Conservation (phyloP, 2,113 vertebrate genomes). For the Oriolus oriolus region DNA sequence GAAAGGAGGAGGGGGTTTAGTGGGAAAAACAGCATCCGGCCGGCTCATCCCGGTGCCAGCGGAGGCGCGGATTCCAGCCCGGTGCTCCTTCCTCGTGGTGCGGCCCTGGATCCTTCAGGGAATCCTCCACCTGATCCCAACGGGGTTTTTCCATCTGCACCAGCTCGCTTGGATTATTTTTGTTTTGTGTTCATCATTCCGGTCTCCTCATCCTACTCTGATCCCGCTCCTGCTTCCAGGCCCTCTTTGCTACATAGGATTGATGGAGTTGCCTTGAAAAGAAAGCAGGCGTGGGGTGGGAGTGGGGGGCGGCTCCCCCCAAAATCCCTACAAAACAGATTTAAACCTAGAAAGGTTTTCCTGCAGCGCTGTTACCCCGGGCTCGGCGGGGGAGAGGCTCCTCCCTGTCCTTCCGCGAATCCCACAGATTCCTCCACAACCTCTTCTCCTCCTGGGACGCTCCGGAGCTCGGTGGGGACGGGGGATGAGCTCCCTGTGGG, state of each 20-base stretch:
- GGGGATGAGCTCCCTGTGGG: background rate
- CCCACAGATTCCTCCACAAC: background rate
- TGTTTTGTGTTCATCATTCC: background rate
- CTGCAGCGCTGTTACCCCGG: background rate
- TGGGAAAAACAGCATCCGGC: background rate
- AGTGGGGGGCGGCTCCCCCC: background rate
- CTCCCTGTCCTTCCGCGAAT: background rate
- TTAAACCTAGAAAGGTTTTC: background rate
- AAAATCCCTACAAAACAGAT: background rate
- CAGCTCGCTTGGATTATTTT: background rate
- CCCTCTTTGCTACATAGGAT: constrained; percentile 40
- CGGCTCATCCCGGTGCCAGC: background rate
- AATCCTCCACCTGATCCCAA: background rate
- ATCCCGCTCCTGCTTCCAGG: background rate
- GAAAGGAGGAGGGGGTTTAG: background rate
- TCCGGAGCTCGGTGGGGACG: rapidly evolving
- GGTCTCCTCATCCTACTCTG: background rate
- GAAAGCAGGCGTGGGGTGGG: background rate
- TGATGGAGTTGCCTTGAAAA: background rate
- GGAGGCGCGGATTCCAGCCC: background rate
- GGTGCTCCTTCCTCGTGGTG: rapidly evolving
- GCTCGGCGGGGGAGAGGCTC: background rate
- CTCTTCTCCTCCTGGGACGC: background rate
- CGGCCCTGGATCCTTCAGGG: background rate
- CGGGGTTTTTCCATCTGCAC: background rate